A percentile compares a stretch with the other conserved stretches of the same genome.
Evolutionary conservation across 2,113 vertebrate genomes (phyloP).

Genomic region (Antechinus flavipes): DNA sequence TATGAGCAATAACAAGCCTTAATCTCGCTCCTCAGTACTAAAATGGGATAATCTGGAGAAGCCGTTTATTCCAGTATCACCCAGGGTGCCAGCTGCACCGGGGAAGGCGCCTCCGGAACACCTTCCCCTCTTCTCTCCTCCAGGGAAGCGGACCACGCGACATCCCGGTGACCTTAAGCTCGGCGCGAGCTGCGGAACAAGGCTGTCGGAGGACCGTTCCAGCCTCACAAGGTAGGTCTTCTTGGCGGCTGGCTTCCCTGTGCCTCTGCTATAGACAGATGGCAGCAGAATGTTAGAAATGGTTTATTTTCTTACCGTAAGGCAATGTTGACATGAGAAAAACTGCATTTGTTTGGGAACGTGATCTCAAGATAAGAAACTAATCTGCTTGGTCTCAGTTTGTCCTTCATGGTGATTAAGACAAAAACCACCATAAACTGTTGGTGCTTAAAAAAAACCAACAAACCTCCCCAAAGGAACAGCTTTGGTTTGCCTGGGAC

Average conservation of each 20-base stretch:
- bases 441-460: slow-evolving; percentile 36
- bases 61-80: slow-evolving; percentile 88
- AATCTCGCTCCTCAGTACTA: slow-evolving; percentile 88
- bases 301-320: slow-evolving; percentile 45
- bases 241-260: slow-evolving; percentile 46
- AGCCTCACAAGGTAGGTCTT: slow-evolving; percentile 84
- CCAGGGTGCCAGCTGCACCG: slow-evolving; percentile 85
- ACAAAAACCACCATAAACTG: background rate
- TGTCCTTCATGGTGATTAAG: background rate
- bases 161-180: slow-evolving; percentile 67
- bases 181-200: slow-evolving; percentile 78
- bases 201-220: slow-evolving; percentile 76
- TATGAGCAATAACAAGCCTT: slow-evolving; percentile 92
- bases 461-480: slow-evolving; percentile 23
- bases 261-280: slow-evolving; percentile 53
- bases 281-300: slow-evolving; percentile 37
- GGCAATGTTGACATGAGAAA: slow-evolving; percentile 42
- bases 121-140: slow-evolving; percentile 64
- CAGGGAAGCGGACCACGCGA: slow-evolving; percentile 58
- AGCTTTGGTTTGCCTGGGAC: slow-evolving; percentile 35
- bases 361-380: slow-evolving; percentile 36
- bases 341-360: slow-evolving; percentile 43
- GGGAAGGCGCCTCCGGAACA: slow-evolving; percentile 68
- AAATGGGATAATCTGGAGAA: slow-evolving; percentile 89
- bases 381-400: slow-evolving; percentile 25